Evolutionary conservation across 2,888 invertebrate genomes (phyloP), one percentile per base, ranked within the genome.

Genomic region (Melipona beecheii): DNA sequence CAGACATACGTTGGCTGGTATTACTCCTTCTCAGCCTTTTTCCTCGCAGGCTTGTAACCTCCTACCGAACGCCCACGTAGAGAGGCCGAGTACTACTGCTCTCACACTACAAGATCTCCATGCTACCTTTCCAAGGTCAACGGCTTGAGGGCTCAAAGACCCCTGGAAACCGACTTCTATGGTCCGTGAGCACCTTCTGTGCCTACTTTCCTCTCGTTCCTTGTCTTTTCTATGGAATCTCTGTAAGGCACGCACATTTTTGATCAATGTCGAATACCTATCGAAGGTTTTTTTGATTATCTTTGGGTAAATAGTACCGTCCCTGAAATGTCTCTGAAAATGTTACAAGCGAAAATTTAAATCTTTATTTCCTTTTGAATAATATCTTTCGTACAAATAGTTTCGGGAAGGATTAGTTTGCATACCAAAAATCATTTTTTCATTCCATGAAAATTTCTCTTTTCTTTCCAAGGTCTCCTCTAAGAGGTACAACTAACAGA

Each of bases 81-180:
- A 89, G 84, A 84, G 78, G 54, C 73, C 80, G 81, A 75, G 75
- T 85, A 87, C 84, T 86, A 89, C 88, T 83, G 86, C 88, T 84
- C 86, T 81, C 83, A 86, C 87, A 83, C 88, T 89, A 90, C 90
- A 85, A 88, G 88, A 88, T 91, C 83, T 89, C 86, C 89, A 86
- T 87, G 88, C 87, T 90, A 88, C 87, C 86, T 85, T 89, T 83
- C 89, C 90, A 90, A 90, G 91, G 90, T 90, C 90, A 90, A 88
- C 90, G 87, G 86, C 89, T 91, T 74, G 84, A 79, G 72, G 89
- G 87, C 87, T 90, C 88, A 85, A 85, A 90, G 90, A 86, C 87
- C 85, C 75, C 80, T 86, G 84, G 78, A 90, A 88, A 87, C 87
- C 70, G 83, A 89, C 75, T 87, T 82, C 73, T 86, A 85, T 64